Conservation (phyloP, 2,113 vertebrate species). For the Salvelinus fontinalis region DNA sequence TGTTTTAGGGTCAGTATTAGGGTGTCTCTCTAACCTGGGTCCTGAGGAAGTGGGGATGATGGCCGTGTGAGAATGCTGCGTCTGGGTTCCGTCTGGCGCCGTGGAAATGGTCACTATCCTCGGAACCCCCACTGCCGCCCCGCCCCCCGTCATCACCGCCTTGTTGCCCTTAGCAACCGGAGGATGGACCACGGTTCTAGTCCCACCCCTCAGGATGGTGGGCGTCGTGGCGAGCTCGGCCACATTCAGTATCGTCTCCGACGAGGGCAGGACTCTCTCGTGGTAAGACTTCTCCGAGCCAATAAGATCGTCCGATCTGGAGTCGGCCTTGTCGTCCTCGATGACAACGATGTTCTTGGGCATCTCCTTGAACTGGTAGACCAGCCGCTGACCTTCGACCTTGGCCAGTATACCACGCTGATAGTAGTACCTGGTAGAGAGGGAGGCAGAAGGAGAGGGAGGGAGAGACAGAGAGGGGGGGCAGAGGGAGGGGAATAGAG, state of each 20-base stretch:
- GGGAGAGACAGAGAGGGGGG: slow-evolving; percentile 5
- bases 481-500: neutral
- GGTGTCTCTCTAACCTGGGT: slow-evolving; percentile 77
- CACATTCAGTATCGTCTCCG: slow-evolving; percentile 80
- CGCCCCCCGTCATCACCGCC: slow-evolving; percentile 49
- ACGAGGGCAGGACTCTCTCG: slow-evolving; percentile 82
- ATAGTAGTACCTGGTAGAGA: slow-evolving; percentile 89
- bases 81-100: slow-evolving; percentile 41
- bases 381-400: slow-evolving; percentile 95
- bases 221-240: slow-evolving; percentile 69
- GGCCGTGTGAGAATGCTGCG: slow-evolving; percentile 74
- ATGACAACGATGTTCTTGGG: slow-evolving; percentile 97
- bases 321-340: slow-evolving; percentile 89
- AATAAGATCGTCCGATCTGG: slow-evolving; percentile 78
- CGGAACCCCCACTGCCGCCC: slow-evolving; percentile 51
- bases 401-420: slow-evolving; percentile 98
- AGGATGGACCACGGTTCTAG: slow-evolving; percentile 35
- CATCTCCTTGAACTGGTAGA: slow-evolving; percentile 99
- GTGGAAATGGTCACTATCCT: slow-evolving; percentile 63
- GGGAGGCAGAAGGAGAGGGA: neutral
- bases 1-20: neutral
- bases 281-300: slow-evolving; percentile 69
- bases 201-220: slow-evolving; percentile 65
- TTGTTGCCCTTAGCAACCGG: slow-evolving; percentile 66
- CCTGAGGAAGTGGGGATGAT: slow-evolving; percentile 74